Evolutionary conservation across 2,797 vertebrate genomes (phyloP).

Genomic region (Poeciliopsis gracilis): DNA sequence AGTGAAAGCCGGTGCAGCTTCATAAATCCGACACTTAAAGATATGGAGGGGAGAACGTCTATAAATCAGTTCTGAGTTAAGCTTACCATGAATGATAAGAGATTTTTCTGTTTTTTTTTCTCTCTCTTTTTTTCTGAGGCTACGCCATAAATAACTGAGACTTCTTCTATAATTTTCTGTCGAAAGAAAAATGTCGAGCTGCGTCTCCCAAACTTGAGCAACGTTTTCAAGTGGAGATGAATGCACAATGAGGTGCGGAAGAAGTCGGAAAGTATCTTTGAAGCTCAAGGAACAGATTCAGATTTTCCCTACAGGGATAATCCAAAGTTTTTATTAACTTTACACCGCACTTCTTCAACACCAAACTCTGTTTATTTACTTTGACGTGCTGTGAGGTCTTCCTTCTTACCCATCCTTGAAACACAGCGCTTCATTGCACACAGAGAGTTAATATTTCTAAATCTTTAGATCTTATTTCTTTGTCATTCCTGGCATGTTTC

Average conservation of each 20-base stretch:
- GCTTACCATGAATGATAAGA: slow-evolving; percentile 44
- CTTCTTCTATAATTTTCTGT: slow-evolving; percentile 49
- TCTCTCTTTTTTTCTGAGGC: slow-evolving; percentile 24
- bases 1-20: slow-evolving; percentile 18
- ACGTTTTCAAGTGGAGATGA: slow-evolving; percentile 44
- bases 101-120: neutral
- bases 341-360: slow-evolving; percentile 22
- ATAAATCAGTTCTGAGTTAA: slow-evolving; percentile 49
- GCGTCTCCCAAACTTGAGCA: slow-evolving; percentile 36
- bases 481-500: neutral
- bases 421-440: neutral
- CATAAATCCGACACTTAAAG: slow-evolving; percentile 39
- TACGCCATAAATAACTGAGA: slow-evolving; percentile 61
- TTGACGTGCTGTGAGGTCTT: slow-evolving; percentile 4
- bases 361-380: slow-evolving; percentile 19
- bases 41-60: slow-evolving; percentile 21
- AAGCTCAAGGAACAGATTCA: slow-evolving; percentile 31
- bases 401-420: slow-evolving; percentile 18
- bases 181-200: slow-evolving; percentile 42
- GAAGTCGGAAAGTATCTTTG: slow-evolving; percentile 48
- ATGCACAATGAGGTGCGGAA: slow-evolving; percentile 33
- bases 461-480: neutral
- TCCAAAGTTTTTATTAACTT: slow-evolving; percentile 49
- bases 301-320: slow-evolving; percentile 31
- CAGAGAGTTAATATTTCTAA: slow-evolving; percentile 6